A percentile compares a stretch with the other conserved stretches of the same genome.
Conservation (phyloP, 1,140 invertebrate species). For the Agraylea sexmaculata region DNA sequence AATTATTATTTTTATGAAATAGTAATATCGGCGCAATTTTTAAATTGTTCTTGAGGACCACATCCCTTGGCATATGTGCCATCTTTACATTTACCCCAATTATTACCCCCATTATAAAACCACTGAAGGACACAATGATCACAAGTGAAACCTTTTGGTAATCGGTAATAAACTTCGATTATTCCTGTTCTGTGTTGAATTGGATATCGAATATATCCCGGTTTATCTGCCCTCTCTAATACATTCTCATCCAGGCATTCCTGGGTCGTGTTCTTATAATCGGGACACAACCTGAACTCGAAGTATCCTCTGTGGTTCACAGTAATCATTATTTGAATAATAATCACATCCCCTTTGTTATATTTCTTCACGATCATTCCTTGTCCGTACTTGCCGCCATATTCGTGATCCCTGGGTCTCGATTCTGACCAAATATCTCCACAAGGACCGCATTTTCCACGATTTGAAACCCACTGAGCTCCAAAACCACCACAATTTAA, state of each 20-base stretch:
- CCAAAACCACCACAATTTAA: slow-evolving; percentile 79
- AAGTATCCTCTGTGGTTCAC: slow-evolving; percentile 77
- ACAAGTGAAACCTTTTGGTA: slow-evolving; percentile 58
- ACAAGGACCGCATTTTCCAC: slow-evolving; percentile 78
- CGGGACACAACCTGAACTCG: slow-evolving; percentile 73
- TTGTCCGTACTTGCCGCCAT: slow-evolving; percentile 69
- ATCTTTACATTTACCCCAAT: slow-evolving; percentile 63
- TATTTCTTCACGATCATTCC: slow-evolving; percentile 71
- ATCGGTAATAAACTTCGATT: slow-evolving; percentile 59
- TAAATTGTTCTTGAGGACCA: slow-evolving; percentile 77
- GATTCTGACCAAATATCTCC: slow-evolving; percentile 70
- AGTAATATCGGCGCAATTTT: slow-evolving; percentile 71
- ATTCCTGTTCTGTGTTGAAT: slow-evolving; percentile 66
- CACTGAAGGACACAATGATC: slow-evolving; percentile 71
- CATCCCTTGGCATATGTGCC: slow-evolving; percentile 64
- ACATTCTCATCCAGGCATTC: slow-evolving; percentile 65
- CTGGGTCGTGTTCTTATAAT: slow-evolving; percentile 49
- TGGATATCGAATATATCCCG: slow-evolving; percentile 47
- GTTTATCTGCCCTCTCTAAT: slow-evolving; percentile 29
- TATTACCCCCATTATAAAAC: slow-evolving; percentile 70
- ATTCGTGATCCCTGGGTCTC: slow-evolving; percentile 67
- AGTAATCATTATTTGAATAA: slow-evolving; percentile 64
- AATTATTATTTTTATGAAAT: too few relatives aligned
- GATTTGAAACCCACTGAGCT: slow-evolving; percentile 58
- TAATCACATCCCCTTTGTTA: slow-evolving; percentile 50